Base-by-base conservation (phyloP, 2,888 invertebrate species). In the Aphidoletes aphidimyza region DNA sequence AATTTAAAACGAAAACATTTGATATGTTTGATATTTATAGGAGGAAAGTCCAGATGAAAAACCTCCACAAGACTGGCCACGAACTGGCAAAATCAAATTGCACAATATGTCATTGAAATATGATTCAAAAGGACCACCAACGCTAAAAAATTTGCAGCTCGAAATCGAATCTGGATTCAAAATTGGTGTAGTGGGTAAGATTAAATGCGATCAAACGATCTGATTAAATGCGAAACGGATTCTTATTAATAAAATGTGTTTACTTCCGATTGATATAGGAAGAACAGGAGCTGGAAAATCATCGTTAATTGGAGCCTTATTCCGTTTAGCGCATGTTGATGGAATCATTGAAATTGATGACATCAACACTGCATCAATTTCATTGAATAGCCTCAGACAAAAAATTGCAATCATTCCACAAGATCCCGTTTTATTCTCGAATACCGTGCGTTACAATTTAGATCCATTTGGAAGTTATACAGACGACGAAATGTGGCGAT, bases 201-300 rank as follows among this genome's bases (percentile, higher is more conserved):
- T n/a, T n/a, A n/a, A n/a, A n/a, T n/a, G n/a, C n/a, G n/a, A n/a
- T n/a, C n/a, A n/a, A 81, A 2, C 84, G 84, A 45, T 81, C 84
- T 34, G 59, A 26, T 59, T 8, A 26, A 8, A 14, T 17, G n/a
- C n/a, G n/a, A n/a, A n/a, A n/a, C n/a, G n/a, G n/a, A n/a, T n/a
- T n/a, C n/a, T n/a, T n/a, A n/a, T n/a, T n/a, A n/a, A n/a, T n/a
- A n/a, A n/a, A n/a, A n/a, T n/a, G n/a, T n/a, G n/a, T n/a, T n/a
- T n/a, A n/a, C n/a, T n/a, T n/a, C n/a, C n/a, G n/a, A n/a, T n/a
- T n/a, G n/a, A n/a, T n/a, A n/a, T 83, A 6, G 84, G 84, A 2
- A 90, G 95, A 85, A 95, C 95, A 0, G 95, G 95, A 5, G 95
- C 95, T 11, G 95, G 95, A 19, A 94, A 94, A 89, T 94, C 93